Base-by-base conservation (phyloP, 2,797 vertebrate species). In the Ptychadena robeensis region DNA sequence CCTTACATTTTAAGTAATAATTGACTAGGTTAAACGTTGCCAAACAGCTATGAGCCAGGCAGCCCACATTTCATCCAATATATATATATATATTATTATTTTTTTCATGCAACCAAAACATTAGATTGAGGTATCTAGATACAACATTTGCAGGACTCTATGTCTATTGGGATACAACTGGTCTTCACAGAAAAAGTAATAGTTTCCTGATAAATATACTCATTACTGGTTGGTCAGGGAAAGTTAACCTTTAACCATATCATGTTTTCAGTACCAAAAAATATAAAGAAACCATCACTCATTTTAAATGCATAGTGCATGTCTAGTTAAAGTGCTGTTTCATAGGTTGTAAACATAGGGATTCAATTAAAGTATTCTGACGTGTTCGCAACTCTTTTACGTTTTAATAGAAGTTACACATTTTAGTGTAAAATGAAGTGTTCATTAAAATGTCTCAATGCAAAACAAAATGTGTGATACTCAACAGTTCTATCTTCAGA, bases 391-490 rank as follows among this genome's bases (percentile, higher is more conserved):
- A 3, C 25, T 27, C 11, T 61, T 61, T n/a, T 25, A 61, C 25
- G 27, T 27, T 25, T 28, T 2, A 7, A 27, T 11, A 10, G 9
- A 7, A 28, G 25, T 61, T 25, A 27, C 59, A 61, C 59, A 28
- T 61, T 25, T 38, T 53, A 22, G 44, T 44, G 40, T 61, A 25
- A 61, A 61, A 9, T 61, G 44, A 53, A 61, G n/a, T 61, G 59
- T 61, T 61, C 28, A 9, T 8, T 6, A 28, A 61, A 28, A 28
- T 27, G 65, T 22, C 66, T 34, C 32, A 22, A 22, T 34, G 31
- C 9, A 32, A 67, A 32, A 67, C 32, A 67, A 67, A 67, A 67
- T 67, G 65, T 67, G 30, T 35, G 18, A 67, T 22, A 35, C 32
- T 35, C 35, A 6, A 22, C 65, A 67, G 31, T 22, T 34, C 31